A percentile compares a stretch with the other conserved stretches of the same genome.
Conservation (phyloP, 2,113 vertebrate species). For the Megaleporinus macrocephalus region DNA sequence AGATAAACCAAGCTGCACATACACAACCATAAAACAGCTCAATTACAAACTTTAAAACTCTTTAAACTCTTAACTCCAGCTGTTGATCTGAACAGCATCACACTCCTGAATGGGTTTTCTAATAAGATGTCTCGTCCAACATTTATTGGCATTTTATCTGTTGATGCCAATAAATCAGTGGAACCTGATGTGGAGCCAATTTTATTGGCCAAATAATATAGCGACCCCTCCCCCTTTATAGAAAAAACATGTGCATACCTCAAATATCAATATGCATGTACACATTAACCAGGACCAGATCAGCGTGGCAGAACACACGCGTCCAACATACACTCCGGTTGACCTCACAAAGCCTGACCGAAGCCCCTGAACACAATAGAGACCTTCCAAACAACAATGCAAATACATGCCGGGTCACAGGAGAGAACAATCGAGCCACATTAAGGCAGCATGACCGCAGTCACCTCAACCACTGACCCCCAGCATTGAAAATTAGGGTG, state of each 20-base stretch:
- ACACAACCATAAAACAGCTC: no score
- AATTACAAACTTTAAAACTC: no score
- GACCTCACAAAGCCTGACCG: neutral
- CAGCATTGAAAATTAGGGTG: slow-evolving; percentile 6
- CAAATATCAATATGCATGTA: neutral
- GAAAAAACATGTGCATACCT: neutral
- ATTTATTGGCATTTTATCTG: no score
- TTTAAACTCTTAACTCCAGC: no score
- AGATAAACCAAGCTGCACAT: no score
- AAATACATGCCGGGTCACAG: slow-evolving; percentile 36
- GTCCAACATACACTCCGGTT: neutral
- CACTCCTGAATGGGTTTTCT: no score
- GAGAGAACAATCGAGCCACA: slow-evolving; percentile 16
- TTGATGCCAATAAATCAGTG: neutral
- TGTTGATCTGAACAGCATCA: no score
- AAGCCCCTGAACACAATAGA: slow-evolving; percentile 29
- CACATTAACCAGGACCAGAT: neutral
- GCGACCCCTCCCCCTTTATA: no score
- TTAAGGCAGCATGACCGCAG: slow-evolving; percentile 36
- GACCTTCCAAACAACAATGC: slow-evolving; percentile 1
- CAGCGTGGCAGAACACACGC: neutral
- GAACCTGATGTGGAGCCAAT: no score
- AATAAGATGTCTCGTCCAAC: no score
- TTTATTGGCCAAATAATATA: no score
- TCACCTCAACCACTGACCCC: slow-evolving; percentile 24